Evolutionary conservation across 1,140 invertebrate genomes (phyloP).

Genomic region (Scaptomyza graminum): DNA sequence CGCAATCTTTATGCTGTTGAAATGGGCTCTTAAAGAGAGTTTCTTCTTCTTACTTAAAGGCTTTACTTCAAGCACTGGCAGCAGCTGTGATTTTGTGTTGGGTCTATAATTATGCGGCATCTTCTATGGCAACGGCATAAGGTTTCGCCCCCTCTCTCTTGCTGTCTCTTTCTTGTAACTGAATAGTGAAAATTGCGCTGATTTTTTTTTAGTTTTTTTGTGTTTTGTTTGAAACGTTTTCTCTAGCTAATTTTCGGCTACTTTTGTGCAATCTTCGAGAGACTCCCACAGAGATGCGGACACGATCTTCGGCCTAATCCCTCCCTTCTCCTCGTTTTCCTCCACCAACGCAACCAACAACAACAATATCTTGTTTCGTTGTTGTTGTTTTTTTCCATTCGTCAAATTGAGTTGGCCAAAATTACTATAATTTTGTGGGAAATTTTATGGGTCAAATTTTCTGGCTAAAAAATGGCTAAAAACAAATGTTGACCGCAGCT

Average conservation of each 20-base stretch:
- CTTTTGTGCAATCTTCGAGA: constrained; percentile 65
- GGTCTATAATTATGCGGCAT: constrained; percentile 70
- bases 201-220: constrained; percentile 32
- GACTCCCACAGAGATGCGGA: constrained; percentile 51
- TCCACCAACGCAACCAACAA: no score
- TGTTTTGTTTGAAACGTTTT: constrained; percentile 20
- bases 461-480: constrained; percentile 28
- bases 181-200: constrained; percentile 69
- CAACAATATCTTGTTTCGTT: constrained; percentile 1
- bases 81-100: constrained; percentile 31
- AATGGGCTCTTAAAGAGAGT: constrained; percentile 8
- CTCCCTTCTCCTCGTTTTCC: background rate
- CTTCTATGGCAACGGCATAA: background rate
- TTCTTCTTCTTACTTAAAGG: constrained; percentile 7
- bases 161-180: constrained; percentile 45
- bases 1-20: constrained; percentile 13
- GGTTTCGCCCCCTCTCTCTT: background rate
- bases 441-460: constrained; percentile 80
- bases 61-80: constrained; percentile 15
- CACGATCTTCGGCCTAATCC: constrained; percentile 44
- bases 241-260: constrained; percentile 67
- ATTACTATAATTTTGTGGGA: constrained; percentile 81
- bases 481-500: constrained; percentile 66
- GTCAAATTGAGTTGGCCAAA: constrained; percentile 74
- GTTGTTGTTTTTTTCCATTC: constrained; percentile 46